Percentiles rank a stretch among this genome's conserved stretches.
phyloP scores from a whole-genome alignment of 2,113 vertebrate genomes.

The Toxotes jaculatrix region DNA sequence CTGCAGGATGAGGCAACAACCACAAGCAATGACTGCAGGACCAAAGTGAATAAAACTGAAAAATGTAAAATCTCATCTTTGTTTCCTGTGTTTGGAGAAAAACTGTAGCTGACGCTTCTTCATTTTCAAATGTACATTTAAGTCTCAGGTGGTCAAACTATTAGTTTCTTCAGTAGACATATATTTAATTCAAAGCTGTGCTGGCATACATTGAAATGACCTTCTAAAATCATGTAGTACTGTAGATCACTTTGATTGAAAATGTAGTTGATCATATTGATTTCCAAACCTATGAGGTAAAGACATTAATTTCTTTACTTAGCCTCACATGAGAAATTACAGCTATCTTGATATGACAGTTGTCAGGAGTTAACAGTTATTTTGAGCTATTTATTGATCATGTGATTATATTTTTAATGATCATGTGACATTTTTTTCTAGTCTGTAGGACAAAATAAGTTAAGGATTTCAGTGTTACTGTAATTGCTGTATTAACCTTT shows the following conservation, averaged over 20 bases:
- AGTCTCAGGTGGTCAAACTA: slow-evolving; percentile 23
- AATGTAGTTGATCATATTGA: slow-evolving; percentile 44
- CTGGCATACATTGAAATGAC: slow-evolving; percentile 2
- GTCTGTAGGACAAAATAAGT: neutral
- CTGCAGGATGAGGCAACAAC: neutral
- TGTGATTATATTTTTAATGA: slow-evolving; percentile 3
- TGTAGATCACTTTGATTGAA: slow-evolving; percentile 32
- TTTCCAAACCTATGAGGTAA: neutral
- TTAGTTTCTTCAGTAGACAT: neutral
- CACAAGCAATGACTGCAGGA: neutral
- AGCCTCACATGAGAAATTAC: neutral
- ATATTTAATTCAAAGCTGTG: slow-evolving; percentile 5
- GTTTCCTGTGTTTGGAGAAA: neutral
- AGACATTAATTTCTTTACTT: neutral
- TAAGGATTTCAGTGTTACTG: slow-evolving; percentile 11
- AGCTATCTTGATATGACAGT: neutral
- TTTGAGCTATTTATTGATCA: slow-evolving; percentile 36
- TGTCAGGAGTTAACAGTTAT: neutral
- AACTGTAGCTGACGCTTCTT: neutral
- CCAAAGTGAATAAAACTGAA: slow-evolving; percentile 38
- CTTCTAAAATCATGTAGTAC: neutral
- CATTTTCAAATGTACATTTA: neutral
- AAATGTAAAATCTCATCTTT: neutral
- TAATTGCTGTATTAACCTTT: neutral
- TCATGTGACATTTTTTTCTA: slow-evolving; percentile 12